Conservation (phyloP, 37 sponge, comb jelly and placozoan genomes). For the Lycopodina hypogea region DNA sequence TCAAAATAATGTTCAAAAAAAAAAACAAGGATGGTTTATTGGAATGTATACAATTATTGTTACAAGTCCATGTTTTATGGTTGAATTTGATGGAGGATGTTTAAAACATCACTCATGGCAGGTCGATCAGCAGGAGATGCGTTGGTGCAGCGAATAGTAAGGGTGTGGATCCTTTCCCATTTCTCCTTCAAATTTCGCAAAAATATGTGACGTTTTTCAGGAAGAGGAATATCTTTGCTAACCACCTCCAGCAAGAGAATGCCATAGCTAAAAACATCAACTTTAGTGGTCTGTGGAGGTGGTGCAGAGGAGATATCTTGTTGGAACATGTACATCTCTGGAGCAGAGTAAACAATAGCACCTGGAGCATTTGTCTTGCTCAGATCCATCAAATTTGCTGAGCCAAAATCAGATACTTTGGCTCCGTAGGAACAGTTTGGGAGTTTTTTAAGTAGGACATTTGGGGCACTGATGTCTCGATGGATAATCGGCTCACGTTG, state of each 20-base stretch:
- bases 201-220: slow-evolving; percentile 7
- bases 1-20: too few species aligned
- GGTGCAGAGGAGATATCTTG: too few species aligned
- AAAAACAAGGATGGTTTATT: too few species aligned
- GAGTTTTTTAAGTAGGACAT: slow-evolving; percentile 57
- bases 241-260: slow-evolving; percentile 62
- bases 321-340: slow-evolving; percentile 55
- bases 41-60: too few species aligned
- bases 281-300: slow-evolving; percentile 27
- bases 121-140: slow-evolving; percentile 10
- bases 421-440: slow-evolving; percentile 32
- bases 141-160: slow-evolving; percentile 30
- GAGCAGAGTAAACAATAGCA: slow-evolving; percentile 67
- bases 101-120: slow-evolving; percentile 11
- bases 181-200: not conserved
- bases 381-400: slow-evolving; percentile 61
- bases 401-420: slow-evolving; percentile 81
- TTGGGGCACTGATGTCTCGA: slow-evolving; percentile 81
- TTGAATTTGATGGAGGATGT: not conserved
- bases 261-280: slow-evolving; percentile 82
- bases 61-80: too few species aligned
- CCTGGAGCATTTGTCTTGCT: slow-evolving; percentile 56
- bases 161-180: not conserved
- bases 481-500: slow-evolving; percentile 73
- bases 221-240: slow-evolving; percentile 34